phyloP scores from a whole-genome alignment of 2,797 vertebrate genomes.

The Gymnothorax reevesii region DNA sequence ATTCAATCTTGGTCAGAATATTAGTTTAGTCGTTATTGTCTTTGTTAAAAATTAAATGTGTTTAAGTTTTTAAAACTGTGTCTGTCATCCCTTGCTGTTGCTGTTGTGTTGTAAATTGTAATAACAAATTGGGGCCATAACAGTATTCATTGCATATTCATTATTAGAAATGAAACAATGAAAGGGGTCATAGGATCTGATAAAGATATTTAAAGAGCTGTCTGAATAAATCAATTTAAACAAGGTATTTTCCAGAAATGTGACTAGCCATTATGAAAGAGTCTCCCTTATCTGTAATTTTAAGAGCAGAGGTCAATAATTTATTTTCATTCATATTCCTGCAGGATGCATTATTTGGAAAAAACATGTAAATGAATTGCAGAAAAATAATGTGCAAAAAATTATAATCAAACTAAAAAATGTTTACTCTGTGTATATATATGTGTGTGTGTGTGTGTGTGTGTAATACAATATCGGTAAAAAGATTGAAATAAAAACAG shows the following conservation, averaged over 20 bases:
- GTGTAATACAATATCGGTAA: neutral
- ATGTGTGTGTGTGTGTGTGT: too few relatives aligned
- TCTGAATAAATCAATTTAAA: neutral
- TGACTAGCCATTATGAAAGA: neutral
- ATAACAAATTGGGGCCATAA: too few relatives aligned
- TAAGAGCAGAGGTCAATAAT: neutral
- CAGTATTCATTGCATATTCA: neutral
- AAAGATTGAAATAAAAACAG: neutral
- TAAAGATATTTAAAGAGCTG: neutral
- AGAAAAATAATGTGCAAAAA: neutral
- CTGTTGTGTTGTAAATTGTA: too few relatives aligned
- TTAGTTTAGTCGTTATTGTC: too few relatives aligned
- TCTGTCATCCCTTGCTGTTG: too few relatives aligned
- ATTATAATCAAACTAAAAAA: neutral
- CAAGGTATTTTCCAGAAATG: neutral
- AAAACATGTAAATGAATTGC: neutral
- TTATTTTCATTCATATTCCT: neutral
- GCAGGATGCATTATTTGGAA: neutral
- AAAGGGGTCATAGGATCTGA: neutral
- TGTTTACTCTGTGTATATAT: neutral
- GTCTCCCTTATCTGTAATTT: neutral
- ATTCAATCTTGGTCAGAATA: too few relatives aligned
- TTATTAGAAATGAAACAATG: neutral
- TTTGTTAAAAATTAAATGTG: too few relatives aligned
- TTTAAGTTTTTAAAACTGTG: too few relatives aligned